Evolutionary conservation across 2,113 vertebrate species (phyloP).

Genomic region (Malaclemys terrapin): DNA sequence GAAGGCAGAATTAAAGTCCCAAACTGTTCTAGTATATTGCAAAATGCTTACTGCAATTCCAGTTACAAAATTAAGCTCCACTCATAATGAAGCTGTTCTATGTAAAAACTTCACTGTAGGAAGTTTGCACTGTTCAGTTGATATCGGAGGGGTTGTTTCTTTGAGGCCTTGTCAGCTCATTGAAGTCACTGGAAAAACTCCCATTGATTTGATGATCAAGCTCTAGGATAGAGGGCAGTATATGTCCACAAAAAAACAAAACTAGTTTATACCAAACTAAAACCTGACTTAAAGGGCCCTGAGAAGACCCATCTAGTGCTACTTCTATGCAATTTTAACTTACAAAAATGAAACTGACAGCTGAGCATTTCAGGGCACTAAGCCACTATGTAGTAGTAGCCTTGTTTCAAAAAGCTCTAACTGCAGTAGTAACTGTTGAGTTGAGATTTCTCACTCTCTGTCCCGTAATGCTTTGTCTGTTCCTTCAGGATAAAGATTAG

Average conservation of each 20-base stretch:
- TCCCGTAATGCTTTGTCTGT: conserved; percentile 41
- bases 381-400: not conserved
- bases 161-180: not conserved
- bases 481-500: too few species aligned
- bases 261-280: not conserved
- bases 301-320: not conserved
- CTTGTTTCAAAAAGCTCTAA: not conserved
- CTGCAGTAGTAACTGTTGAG: not conserved
- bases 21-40: not conserved
- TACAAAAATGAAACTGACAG: not conserved
- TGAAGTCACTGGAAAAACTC: not conserved
- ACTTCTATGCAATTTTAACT: not conserved
- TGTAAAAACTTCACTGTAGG: not conserved
- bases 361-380: not conserved
- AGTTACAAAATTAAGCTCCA: not conserved
- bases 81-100: not conserved
- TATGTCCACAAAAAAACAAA: not conserved
- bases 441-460: conserved; percentile 14
- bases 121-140: not conserved
- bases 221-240: not conserved
- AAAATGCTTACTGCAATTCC: not conserved
- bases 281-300: not conserved
- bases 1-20: not conserved
- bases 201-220: not conserved
- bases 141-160: not conserved